Base-by-base conservation (phyloP, 1,140 invertebrate genomes). In the Caenorhabditis brenneri region DNA sequence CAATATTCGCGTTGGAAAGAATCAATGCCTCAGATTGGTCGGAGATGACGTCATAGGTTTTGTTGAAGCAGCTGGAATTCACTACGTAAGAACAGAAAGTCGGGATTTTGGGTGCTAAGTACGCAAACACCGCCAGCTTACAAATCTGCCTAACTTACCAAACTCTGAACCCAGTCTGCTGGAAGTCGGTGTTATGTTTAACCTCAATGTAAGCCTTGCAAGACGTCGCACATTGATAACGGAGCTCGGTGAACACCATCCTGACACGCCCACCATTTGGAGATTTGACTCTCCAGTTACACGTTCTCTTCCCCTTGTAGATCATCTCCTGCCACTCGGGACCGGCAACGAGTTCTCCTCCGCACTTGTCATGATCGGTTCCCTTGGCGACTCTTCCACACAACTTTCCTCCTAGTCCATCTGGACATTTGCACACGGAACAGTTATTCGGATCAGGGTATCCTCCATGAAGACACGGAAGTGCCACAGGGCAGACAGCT, bases 371-470 rank as follows among this genome's bases (percentile, higher is more conserved):
- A 24, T 58, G 53, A 60, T 51, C 48, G 0, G 53, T 53, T 49
- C 81, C 81, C 22, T 82, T 65, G 6, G 81, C 78, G 22, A 36
- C 49, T 19, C 33, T 19, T 22, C 74, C 51, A 81, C 78, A 80
- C 33, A 49, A 9, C 24, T 80, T 69, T 42, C 65, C 83, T 81
- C 46, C 84, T 22, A 85, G 60, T 29, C 88, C 88, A 22, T 85
- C 83, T 10, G 88, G 88, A 81, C 88, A 89, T 74, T 87, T 88
- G 74, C 88, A 89, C 12, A 74, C 22, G 15, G 46, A 15, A 78
- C 90, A 91, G 69, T 91, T 87, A 60, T 91, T 91, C 19, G 90
- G 90, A 82, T 91, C 90, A 3, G 88, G 88, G 80, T 90, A 90
- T 36, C 89, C 89, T 22, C 88, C 89, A 81, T 90, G 87, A 36